phyloP scores from a whole-genome alignment of 2,113 vertebrate genomes.

The Brienomyrus longianalis region DNA sequence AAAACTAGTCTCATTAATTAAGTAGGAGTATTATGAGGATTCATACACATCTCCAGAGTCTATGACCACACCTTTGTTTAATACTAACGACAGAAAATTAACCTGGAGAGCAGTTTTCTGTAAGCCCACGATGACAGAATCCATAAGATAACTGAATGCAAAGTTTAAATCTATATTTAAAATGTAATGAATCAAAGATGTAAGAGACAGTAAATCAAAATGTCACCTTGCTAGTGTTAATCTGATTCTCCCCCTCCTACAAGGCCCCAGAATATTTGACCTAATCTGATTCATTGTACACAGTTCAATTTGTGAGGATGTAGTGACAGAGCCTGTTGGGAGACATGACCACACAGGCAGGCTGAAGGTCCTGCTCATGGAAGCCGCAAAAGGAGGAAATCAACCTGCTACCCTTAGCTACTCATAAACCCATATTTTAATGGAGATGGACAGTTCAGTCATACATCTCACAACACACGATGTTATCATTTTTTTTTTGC shows the following conservation, averaged over 20 bases:
- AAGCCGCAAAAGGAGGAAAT: neutral
- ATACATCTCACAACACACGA: neutral
- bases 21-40: conserved; percentile 32
- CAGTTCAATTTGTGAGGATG: neutral
- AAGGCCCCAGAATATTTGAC: neutral
- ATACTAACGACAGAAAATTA: neutral
- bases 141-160: neutral
- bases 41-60: conserved; percentile 7
- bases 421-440: neutral
- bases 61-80: no score
- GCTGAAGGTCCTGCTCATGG: neutral
- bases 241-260: neutral
- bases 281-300: neutral
- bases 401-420: neutral
- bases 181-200: neutral
- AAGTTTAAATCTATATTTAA: neutral
- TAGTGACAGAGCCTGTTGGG: neutral
- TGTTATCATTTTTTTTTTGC: neutral
- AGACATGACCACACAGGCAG: neutral
- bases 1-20: conserved; percentile 55
- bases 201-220: neutral
- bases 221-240: neutral
- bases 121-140: neutral
- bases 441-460: neutral
- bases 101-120: neutral